These are phyloP conservation scores for Tadarida brasiliensis DNA, from an alignment of 2,797 vertebrate species.

Conservation along the genomic window DNA sequence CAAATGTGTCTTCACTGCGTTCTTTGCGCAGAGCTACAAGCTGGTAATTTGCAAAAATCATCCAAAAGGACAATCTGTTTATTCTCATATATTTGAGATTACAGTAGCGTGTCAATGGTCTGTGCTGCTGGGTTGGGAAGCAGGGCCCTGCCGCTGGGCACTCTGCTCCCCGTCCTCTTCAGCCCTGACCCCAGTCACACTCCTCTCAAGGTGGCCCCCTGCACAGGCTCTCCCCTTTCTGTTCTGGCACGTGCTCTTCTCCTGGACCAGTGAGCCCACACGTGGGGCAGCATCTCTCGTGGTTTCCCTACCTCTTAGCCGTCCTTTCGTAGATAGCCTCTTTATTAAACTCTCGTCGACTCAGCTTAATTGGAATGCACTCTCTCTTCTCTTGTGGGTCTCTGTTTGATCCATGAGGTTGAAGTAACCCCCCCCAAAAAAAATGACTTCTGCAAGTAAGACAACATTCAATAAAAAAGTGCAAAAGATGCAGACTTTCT, in stretches of 20 bases:
- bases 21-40: background rate
- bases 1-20: background rate
- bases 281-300: background rate
- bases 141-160: accelerated
- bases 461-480: background rate
- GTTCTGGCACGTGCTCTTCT: background rate
- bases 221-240: background rate
- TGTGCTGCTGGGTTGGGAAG: background rate
- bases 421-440: background rate
- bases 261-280: background rate
- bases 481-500: background rate
- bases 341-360: background rate
- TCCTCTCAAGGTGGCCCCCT: background rate
- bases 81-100: background rate
- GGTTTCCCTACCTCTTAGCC: background rate
- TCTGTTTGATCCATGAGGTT: background rate
- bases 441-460: background rate
- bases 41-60: background rate
- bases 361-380: background rate
- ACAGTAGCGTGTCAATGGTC: background rate
- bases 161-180: background rate
- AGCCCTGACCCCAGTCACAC: background rate
- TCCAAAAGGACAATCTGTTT: background rate
- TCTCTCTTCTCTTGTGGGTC: background rate
- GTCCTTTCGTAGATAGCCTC: background rate